Percentiles rank a stretch among this genome's conserved stretches.
phyloP scores from a whole-genome alignment of 2,113 vertebrate genomes.

The Festucalex cinctus region DNA sequence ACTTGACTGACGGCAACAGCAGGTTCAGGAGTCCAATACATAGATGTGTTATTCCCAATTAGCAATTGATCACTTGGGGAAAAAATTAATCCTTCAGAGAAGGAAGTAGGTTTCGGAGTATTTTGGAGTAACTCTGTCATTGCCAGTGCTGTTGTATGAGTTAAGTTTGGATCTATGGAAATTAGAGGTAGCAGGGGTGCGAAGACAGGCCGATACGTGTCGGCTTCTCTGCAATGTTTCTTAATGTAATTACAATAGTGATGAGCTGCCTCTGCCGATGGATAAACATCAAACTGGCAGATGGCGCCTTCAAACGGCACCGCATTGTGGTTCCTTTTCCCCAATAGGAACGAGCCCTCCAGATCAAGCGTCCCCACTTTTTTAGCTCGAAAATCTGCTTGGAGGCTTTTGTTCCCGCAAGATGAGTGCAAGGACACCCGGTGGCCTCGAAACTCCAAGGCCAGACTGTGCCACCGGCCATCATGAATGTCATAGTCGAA shows the following conservation, averaged over 20 bases:
- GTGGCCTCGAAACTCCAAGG: constrained; percentile 78
- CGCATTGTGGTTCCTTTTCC: constrained; percentile 83
- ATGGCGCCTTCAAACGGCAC: constrained; percentile 93
- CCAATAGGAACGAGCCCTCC: constrained; percentile 87
- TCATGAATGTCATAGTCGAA: constrained; percentile 92
- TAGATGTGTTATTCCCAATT: constrained; percentile 33
- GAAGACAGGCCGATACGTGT: constrained; percentile 77
- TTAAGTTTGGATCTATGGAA: constrained; percentile 67
- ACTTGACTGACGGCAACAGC: constrained; percentile 12
- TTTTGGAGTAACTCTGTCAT: constrained; percentile 36
- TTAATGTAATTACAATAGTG: constrained; percentile 96
- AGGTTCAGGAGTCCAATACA: constrained; percentile 19
- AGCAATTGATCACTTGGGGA: constrained; percentile 15
- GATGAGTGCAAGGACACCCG: constrained; percentile 83
- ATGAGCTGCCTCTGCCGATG: constrained; percentile 88
- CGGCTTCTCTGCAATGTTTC: constrained; percentile 89
- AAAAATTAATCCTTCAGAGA: not conserved
- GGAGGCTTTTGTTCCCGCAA: constrained; percentile 81
- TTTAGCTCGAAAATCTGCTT: constrained; percentile 78
- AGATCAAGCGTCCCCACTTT: constrained; percentile 81
- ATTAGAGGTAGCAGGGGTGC: constrained; percentile 76
- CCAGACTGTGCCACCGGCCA: constrained; percentile 91
- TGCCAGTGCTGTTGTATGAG: constrained; percentile 35
- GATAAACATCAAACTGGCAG: constrained; percentile 95
- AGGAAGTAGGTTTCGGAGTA: not conserved